Conservation (phyloP, 2,888 invertebrate genomes). For the Drosophila demipolita region DNA sequence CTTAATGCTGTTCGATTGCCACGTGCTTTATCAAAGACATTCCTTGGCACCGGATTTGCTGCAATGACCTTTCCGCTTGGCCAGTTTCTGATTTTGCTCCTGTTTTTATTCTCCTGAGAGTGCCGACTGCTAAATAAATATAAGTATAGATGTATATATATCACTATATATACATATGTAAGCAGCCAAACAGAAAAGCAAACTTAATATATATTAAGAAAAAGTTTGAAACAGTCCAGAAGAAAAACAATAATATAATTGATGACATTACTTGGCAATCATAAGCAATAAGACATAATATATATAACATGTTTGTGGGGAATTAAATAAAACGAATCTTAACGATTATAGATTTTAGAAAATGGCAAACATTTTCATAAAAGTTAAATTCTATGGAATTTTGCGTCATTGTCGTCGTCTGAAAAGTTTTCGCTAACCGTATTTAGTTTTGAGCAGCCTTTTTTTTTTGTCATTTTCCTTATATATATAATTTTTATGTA, state of each 20-base stretch:
- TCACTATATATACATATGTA: not conserved
- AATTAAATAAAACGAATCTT: slow-evolving; percentile 46
- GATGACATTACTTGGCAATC: slow-evolving; percentile 25
- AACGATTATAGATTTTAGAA: slow-evolving; percentile 28
- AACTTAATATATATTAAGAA: slow-evolving; percentile 5
- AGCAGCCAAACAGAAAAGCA: slow-evolving; percentile 12
- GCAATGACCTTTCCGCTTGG: slow-evolving; percentile 64
- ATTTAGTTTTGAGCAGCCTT: slow-evolving; percentile 17
- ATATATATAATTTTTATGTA: slow-evolving; percentile 61
- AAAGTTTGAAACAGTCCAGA: slow-evolving; percentile 17
- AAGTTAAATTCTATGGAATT: slow-evolving; percentile 10
- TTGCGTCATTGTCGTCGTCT: slow-evolving; percentile 47
- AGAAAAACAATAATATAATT: slow-evolving; percentile 18
- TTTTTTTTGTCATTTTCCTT: slow-evolving; percentile 13
- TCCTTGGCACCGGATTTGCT: slow-evolving; percentile 22
- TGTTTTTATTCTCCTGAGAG: not conserved
- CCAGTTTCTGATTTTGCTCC: slow-evolving; percentile 7
- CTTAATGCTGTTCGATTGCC: slow-evolving; percentile 27
- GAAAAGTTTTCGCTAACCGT: slow-evolving; percentile 37
- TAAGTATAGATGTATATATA: not conserved
- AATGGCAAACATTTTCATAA: slow-evolving; percentile 52
- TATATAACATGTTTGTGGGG: slow-evolving; percentile 59
- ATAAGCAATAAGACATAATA: slow-evolving; percentile 51
- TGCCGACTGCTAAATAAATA: not conserved
- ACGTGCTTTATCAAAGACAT: slow-evolving; percentile 57